Evolutionary conservation across 2,797 vertebrate species (phyloP).

Genomic region (Clarias laeviceps): DNA sequence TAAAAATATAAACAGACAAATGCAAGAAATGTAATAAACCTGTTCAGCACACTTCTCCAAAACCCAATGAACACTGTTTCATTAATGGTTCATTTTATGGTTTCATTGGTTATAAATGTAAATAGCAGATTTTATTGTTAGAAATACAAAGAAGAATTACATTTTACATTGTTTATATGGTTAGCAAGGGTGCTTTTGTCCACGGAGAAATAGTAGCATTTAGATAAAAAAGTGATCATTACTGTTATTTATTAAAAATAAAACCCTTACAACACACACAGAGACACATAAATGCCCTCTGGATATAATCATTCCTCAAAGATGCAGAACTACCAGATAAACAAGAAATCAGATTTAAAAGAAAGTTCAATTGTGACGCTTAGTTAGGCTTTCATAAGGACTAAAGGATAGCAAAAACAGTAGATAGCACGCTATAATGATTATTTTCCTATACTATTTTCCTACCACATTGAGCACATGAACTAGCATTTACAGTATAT

Average conservation of each 20-base stretch:
- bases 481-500: not conserved
- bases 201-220: not conserved
- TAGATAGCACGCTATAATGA: not conserved
- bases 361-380: not conserved
- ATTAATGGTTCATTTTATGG: not conserved
- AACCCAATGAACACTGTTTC: not conserved
- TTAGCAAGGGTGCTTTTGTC: not conserved
- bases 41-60: too few relatives aligned
- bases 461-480: not conserved
- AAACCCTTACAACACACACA: not conserved
- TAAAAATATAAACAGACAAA: too few relatives aligned
- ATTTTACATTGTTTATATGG: not conserved
- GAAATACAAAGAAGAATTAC: not conserved
- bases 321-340: not conserved
- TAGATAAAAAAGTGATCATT: not conserved
- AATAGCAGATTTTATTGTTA: not conserved
- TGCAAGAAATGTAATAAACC: too few relatives aligned
- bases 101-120: not conserved
- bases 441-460: not conserved
- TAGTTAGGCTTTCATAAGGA: not conserved
- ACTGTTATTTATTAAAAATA: not conserved
- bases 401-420: not conserved
- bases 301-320: too few relatives aligned
- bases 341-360: not conserved
- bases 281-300: too few relatives aligned